Evolutionary conservation across 1,140 invertebrate species (phyloP), one percentile per base, ranked within the genome.

Genomic region (Proales similis): DNA sequence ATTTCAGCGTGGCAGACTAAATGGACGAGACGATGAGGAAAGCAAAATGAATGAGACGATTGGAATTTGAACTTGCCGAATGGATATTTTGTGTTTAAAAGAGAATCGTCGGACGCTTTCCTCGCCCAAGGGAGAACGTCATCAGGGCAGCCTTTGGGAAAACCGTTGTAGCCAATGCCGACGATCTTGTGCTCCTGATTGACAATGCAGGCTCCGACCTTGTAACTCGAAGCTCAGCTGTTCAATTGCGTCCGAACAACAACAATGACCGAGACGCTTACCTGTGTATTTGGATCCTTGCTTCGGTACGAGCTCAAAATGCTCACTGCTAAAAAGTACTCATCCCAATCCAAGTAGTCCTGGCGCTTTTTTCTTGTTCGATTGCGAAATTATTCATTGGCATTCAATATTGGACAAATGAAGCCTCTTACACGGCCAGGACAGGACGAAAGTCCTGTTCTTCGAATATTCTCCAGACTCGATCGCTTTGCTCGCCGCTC

Each of bases 1-100:
- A 93, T 80, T 79, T 97, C 93, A 27, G 93, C 92, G 78, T 97
- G 92, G 66, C 90, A 94, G 0, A 96, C 92, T 89, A 73, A 66
- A 83, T 82, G 47, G 29, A 67, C 9, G 5, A 29, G 19, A 20
- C 51, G 17, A 63, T 30, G 32, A 63, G 46, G 42, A 45, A 60
- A 29, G n/a, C 26, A 4, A 12, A 3, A 9, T 64, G 24, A n/a
- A 7, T 2, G 1, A 7, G 17, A n/a, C 19, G 33, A 43, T 9
- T 57, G n/a, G 11, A 27, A 19, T 61, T 29, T n/a, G 29, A 62
- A 61, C 65, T 70, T 77, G 88, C 87, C 87, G 80, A 90, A 94
- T 22, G 86, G 73, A 75, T 83, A 83, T 79, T 95, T 95, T 14
- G 79, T 84, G 29, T 88, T 79, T 47, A 87, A 72, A 26, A 47